Base-by-base conservation (phyloP, 1,140 invertebrate genomes). In the Penaeus japonicus region DNA sequence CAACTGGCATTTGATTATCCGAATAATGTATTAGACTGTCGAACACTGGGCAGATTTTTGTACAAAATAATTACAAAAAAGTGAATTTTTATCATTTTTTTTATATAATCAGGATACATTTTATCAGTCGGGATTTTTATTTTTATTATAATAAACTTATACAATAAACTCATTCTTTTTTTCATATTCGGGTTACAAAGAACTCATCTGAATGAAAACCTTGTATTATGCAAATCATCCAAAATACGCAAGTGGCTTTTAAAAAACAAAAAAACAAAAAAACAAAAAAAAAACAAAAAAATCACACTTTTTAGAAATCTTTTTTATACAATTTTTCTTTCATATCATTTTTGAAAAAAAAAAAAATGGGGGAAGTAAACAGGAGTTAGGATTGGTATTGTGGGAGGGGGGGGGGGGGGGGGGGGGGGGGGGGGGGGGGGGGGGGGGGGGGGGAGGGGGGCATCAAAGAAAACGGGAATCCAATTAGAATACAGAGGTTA, bases 1-100 rank as follows among this genome's bases (percentile, higher is more conserved):
- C 87, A 89, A 79, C 57, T 89, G 87, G 87, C 82, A 84, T 89
- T 89, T 89, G 87, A 89, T 89, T 89, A 89, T 84, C 82, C 73
- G 62, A 84, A 89, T 53, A 79, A 70, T 70, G 30, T 30, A 7
- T 17, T 24, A 4, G 27, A 65, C 27, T 30, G 62, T 17, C n/a
- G 27, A 65, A 5, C n/a, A 65, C n/a, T 17, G 27, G 62, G n/a
- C n/a, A 65, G 27, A 65, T 30, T n/a, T 24, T 65, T 24, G 27
- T 24, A 65, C 0, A 30, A 65, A 65, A 18, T 24, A 65, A 65
- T 5, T 65, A 65, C 27, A 24, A n/a, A 65, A 24, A 65, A 18
- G 1, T 4, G 27, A 30, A 65, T 7, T 65, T 65, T 24, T 65
- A 4, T 18, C 10, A 17, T 65, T 24, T 65, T 24, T 65, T n/a